These are phyloP conservation scores for Agapornis canus DNA, from an alignment of 2,797 vertebrate genomes.

Conservation along the genomic window DNA sequence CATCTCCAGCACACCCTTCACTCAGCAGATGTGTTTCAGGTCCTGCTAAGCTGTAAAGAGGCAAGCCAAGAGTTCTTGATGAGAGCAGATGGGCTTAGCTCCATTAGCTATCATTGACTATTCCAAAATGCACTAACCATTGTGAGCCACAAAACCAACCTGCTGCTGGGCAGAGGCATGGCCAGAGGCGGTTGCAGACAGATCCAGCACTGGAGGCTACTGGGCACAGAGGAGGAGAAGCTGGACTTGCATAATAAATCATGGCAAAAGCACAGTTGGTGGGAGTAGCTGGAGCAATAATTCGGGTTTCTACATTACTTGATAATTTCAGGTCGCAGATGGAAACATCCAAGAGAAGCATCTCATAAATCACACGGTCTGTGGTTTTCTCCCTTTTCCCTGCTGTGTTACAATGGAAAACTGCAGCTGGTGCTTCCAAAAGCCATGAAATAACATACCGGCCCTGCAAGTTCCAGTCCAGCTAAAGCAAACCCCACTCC, in stretches of 20 bases:
- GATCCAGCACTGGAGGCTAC: neutral
- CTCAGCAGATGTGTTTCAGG: neutral
- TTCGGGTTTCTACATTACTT: neutral
- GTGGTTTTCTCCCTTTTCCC: neutral
- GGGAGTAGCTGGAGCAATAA: slow-evolving; percentile 3
- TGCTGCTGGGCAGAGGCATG: neutral
- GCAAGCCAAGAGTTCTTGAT: neutral
- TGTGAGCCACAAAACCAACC: neutral
- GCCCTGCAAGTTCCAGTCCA: neutral
- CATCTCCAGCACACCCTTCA: neutral
- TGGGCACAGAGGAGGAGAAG: neutral
- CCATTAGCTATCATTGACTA: neutral
- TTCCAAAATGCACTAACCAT: neutral
- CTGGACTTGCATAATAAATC: neutral
- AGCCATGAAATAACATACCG: neutral
- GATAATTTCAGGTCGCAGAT: neutral
- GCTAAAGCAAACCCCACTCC: neutral
- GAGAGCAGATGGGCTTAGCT: neutral
- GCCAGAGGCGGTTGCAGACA: rapidly evolving
- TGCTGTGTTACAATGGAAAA: slow-evolving; percentile 17
- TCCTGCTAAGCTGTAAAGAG: neutral
- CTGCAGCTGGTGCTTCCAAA: slow-evolving; percentile 1
- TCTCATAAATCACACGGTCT: neutral
- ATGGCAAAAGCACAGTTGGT: neutral
- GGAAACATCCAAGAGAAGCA: slow-evolving; percentile 10